A percentile compares a stretch with the other conserved stretches of the same genome.
These are phyloP conservation scores for Anastrepha obliqua DNA, from an alignment of 1,140 invertebrate genomes.

Conservation along the genomic window DNA sequence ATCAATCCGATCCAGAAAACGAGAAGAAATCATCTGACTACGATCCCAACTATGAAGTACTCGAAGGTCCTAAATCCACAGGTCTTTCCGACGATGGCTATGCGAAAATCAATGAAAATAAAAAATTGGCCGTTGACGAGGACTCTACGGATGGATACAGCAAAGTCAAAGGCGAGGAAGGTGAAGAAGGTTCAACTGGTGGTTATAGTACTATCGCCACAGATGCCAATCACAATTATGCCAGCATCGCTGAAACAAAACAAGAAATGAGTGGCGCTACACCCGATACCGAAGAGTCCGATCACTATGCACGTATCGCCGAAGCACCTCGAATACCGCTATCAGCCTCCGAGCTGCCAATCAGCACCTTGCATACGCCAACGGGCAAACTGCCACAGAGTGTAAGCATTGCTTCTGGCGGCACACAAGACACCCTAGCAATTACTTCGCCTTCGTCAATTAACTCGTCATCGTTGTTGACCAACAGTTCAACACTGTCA, in stretches of 20 bases:
- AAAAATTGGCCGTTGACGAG: constrained; percentile 56
- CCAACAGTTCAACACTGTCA: constrained; percentile 59
- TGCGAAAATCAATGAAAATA: constrained; percentile 73
- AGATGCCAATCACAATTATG: constrained; percentile 72
- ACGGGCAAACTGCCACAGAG: neutral
- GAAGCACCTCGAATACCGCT: constrained; percentile 57
- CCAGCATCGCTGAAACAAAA: constrained; percentile 71
- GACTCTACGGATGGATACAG: constrained; percentile 64
- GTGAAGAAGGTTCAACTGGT: constrained; percentile 55
- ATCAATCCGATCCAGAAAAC: constrained; percentile 60
- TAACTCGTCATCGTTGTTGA: constrained; percentile 61
- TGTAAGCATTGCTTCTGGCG: neutral
- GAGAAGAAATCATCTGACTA: constrained; percentile 75
- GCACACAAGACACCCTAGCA: constrained; percentile 54
- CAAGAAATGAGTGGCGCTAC: constrained; percentile 20
- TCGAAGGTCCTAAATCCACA: constrained; percentile 74
- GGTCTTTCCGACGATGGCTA: constrained; percentile 72
- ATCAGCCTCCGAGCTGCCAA: constrained; percentile 54
- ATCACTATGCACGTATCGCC: constrained; percentile 70
- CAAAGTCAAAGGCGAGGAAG: constrained; percentile 59
- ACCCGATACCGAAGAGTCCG: constrained; percentile 59
- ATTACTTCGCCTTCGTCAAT: constrained; percentile 65
- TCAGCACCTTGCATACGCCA: neutral
- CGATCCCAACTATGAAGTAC: constrained; percentile 84
- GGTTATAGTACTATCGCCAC: constrained; percentile 70